Base-by-base conservation (phyloP, 1,140 invertebrate species). In the Cyclargus thomasi region DNA sequence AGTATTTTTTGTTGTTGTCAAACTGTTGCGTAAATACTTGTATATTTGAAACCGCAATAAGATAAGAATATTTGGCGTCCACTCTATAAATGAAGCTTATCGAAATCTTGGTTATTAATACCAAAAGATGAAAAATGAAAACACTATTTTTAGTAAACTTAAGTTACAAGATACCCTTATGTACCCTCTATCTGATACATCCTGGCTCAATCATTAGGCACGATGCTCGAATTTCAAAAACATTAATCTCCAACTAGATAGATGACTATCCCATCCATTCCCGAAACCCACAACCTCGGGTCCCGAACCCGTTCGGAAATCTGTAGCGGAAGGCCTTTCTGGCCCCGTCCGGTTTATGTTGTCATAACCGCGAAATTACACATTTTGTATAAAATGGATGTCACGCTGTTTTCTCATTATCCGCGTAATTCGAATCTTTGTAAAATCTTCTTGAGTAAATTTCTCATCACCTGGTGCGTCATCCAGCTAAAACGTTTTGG, bases 351-450 rank as follows among this genome's bases (percentile, higher is more conserved):
- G 55, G 55, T 14, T 14, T 47, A 47, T 47, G 11, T 47, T 47
- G 39, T 59, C 55, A 59, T 17, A 21, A 17, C 39, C 39, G 39
- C 39, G 39, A 47, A 47, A 47, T 47, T 47, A 47, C 39, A 47
- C 39, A 47, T 47, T 47, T 47, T 47, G 39, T 47, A 8, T 47
- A 47, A 47, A 47, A 20, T 21, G 55, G 55, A 20, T 7, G 17
- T 59, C 55, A 59, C 55, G 55, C 55, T 59, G 55, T 22, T 59
- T 59, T 59, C 20, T 2, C 18, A 59, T 59, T 59, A 59, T 21
- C 5, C 55, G 11, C 17, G 0, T 59, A 59, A 59, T 20, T 22
- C 20, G 18, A 59, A 59, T 59, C 55, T 59, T 59, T 59, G 20
- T 59, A 59, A 59, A 21, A 59, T 59, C 17, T 59, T 59, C 55